Conservation (phyloP, 2,797 vertebrate species). For the Hozukius guyotensis region DNA sequence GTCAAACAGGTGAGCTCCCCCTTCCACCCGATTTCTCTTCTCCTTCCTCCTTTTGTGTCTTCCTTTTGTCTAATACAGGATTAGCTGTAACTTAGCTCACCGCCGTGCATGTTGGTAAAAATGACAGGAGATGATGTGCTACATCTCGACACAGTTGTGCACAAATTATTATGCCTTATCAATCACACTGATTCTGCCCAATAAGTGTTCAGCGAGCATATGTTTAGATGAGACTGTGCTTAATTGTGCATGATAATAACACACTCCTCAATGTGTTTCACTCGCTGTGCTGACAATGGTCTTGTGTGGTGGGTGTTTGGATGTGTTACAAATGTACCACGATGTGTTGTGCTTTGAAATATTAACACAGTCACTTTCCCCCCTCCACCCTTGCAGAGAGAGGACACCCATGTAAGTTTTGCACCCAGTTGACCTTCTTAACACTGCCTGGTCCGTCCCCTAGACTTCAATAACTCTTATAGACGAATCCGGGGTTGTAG, state of each 20-base stretch:
- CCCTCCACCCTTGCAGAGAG: slow-evolving; percentile 81
- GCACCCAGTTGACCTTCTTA: slow-evolving; percentile 48
- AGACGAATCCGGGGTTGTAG: slow-evolving; percentile 38
- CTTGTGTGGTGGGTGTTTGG: slow-evolving; percentile 16
- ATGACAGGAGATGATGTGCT: slow-evolving; percentile 47
- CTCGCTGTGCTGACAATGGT: slow-evolving; percentile 30
- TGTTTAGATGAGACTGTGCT: slow-evolving; percentile 60
- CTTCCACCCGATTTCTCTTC: slow-evolving; percentile 17
- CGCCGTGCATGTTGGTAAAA: slow-evolving; percentile 38
- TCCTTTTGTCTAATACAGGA: slow-evolving; percentile 22
- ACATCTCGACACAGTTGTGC: slow-evolving; percentile 32
- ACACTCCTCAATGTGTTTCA: slow-evolving; percentile 45
- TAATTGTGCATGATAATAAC: slow-evolving; percentile 75
- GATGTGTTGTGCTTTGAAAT: slow-evolving; percentile 59
- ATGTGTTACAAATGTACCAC: slow-evolving; percentile 44
- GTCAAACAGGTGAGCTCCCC: slow-evolving; percentile 93
- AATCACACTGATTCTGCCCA: slow-evolving; percentile 66
- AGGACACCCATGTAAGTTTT: slow-evolving; percentile 90
- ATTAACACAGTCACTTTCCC: slow-evolving; percentile 76
- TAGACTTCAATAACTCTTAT: slow-evolving; percentile 4
- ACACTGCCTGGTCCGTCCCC: slow-evolving; percentile 46
- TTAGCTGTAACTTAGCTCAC: slow-evolving; percentile 23
- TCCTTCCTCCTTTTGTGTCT: background rate
- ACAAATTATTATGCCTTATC: slow-evolving; percentile 65
- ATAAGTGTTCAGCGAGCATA: slow-evolving; percentile 56